Evolutionary conservation across 2,113 vertebrate genomes (phyloP), one percentile per base, ranked within the genome.

Genomic region (Pagrus major): DNA sequence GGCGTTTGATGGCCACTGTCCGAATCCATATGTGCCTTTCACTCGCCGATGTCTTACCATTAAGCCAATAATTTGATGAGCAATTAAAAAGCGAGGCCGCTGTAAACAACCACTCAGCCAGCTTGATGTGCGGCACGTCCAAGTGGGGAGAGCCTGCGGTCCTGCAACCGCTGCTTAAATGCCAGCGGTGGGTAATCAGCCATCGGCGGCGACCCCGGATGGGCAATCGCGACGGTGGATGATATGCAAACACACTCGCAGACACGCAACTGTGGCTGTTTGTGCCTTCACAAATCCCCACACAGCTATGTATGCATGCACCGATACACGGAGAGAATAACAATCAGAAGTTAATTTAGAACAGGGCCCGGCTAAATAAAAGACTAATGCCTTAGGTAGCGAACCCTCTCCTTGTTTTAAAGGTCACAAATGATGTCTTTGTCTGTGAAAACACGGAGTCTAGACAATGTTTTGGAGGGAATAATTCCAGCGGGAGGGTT

Each of bases 1-100:
- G 16, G 71, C 59, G 23, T 91, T 88, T 91, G 78, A 92, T 73
- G 81, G 75, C 72, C 54, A 51, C 82, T 67, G 81, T 90, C 89
- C 55, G 83, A 81, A 87, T 84, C 86, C 88, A 88, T 87, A 92
- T 81, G 90, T 91, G 84, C 80, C 67, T 70, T 83, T 85, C 84
- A 83, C 84, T 92, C 82, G 61, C 71, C 51, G 54, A 4, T 68
- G 72, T 84, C 73, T 89, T 49, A 77, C 84, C 83, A 79, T 89
- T 81, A 87, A 71, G 80, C 68, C 69, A 66, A 86, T 90, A 78
- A 90, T 86, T 82, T 89, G 90, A 90, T 78, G 84, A 87, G 83
- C 87, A 91, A 92, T 92, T 89, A 89, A 89, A 35, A 54, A 71
- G 67, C 20, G 11, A 47, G 78, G 76, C 78, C 1, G 51, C 29